phyloP scores from a whole-genome alignment of 1,140 invertebrate genomes.

The Rhopalosiphum padi region DNA sequence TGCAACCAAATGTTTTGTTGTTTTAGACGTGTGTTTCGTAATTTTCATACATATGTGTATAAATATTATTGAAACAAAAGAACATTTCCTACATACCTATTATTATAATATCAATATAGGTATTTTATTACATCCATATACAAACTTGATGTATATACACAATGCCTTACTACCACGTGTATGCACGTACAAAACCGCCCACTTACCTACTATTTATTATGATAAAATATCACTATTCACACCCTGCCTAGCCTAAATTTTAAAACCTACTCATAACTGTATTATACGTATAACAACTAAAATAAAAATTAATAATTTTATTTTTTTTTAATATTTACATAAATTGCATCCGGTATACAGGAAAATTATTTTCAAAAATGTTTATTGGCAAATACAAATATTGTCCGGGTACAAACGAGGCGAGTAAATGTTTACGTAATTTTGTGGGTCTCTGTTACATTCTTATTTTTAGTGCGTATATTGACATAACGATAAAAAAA shows the following conservation, averaged over 20 bases:
- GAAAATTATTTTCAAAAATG: background rate
- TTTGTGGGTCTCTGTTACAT: background rate
- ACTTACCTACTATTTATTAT: background rate
- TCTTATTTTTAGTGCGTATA: background rate
- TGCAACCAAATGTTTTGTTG: conserved; percentile 31
- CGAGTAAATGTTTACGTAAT: background rate
- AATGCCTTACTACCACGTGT: background rate
- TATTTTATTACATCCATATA: background rate
- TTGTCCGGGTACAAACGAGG: background rate
- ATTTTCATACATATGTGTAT: background rate
- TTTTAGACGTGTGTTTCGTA: background rate
- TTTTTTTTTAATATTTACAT: background rate
- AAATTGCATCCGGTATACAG: background rate
- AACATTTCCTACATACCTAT: background rate
- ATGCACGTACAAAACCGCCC: background rate
- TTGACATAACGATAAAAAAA: background rate
- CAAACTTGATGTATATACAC: background rate
- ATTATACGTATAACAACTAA: background rate
- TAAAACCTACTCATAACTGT: background rate
- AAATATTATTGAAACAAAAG: background rate
- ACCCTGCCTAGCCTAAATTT: background rate
- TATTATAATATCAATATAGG: background rate
- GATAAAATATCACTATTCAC: background rate
- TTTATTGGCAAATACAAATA: background rate
- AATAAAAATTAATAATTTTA: too few species aligned